Conservation (phyloP, 2,888 invertebrate genomes). For the Electrophaes corylata region DNA sequence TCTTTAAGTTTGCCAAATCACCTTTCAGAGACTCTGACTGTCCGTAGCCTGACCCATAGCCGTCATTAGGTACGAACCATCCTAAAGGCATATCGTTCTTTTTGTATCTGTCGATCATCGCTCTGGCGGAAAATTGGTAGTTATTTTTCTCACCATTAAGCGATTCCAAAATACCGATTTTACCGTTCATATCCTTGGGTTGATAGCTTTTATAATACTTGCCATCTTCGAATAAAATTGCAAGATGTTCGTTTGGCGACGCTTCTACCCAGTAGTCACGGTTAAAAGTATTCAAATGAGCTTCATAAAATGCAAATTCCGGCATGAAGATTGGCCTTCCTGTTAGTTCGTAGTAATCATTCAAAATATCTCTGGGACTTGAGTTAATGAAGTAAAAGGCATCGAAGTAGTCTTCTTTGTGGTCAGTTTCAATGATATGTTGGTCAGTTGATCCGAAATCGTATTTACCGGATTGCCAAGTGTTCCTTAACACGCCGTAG, state of each 20-base stretch:
- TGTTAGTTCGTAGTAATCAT: slow-evolving; percentile 74
- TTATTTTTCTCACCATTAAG: slow-evolving; percentile 75
- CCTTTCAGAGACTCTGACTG: slow-evolving; percentile 72
- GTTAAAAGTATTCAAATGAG: slow-evolving; percentile 76
- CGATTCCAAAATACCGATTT: slow-evolving; percentile 70
- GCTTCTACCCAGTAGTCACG: slow-evolving; percentile 78
- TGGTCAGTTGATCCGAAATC: slow-evolving; percentile 61
- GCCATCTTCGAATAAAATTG: slow-evolving; percentile 73
- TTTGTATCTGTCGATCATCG: slow-evolving; percentile 74
- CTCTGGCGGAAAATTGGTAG: slow-evolving; percentile 77
- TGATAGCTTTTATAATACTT: slow-evolving; percentile 70
- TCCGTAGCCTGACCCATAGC: slow-evolving; percentile 76
- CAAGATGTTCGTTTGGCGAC: slow-evolving; percentile 47
- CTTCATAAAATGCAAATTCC: slow-evolving; percentile 73
- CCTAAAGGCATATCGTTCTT: slow-evolving; percentile 72
- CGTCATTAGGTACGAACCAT: slow-evolving; percentile 78
- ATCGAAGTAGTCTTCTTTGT: slow-evolving; percentile 62
- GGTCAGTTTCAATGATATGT: slow-evolving; percentile 51
- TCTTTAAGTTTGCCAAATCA: slow-evolving; percentile 69
- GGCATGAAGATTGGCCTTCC: slow-evolving; percentile 72
- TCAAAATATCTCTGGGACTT: slow-evolving; percentile 60
- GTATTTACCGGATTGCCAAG: slow-evolving; percentile 71
- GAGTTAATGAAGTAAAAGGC: slow-evolving; percentile 70
- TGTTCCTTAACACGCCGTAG: slow-evolving; percentile 72
- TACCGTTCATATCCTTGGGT: slow-evolving; percentile 62